Percentiles rank a stretch among this genome's conserved stretches.
Evolutionary conservation across 2,113 vertebrate species (phyloP).

Genomic region (Lasiurus cinereus): DNA sequence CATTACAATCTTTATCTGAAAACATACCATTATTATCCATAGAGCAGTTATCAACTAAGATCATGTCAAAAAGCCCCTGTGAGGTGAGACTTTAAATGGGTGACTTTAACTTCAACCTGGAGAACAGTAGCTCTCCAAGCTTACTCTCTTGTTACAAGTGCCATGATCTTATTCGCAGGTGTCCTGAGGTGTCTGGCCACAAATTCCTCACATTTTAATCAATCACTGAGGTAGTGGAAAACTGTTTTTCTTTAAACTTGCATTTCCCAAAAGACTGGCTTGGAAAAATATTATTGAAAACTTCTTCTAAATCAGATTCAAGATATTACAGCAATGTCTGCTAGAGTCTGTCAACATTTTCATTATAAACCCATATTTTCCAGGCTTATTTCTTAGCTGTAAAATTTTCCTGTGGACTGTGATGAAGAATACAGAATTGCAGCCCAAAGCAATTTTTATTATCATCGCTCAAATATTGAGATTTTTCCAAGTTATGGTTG

Average conservation of each 20-base stretch:
- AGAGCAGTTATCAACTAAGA: fast-evolving
- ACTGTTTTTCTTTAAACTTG: constrained; percentile 57
- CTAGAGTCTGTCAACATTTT: constrained; percentile 86
- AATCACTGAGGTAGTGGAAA: constrained; percentile 54
- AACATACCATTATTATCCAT: background rate
- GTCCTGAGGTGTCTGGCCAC: background rate
- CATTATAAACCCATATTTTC: constrained; percentile 86
- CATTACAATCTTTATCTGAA: background rate
- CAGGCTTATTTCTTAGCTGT: constrained; percentile 83
- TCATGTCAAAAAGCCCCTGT: background rate
- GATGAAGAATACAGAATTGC: constrained; percentile 84
- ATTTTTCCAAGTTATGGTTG: constrained; percentile 81
- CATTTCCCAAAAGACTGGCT: constrained; percentile 75
- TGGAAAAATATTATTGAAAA: constrained; percentile 87
- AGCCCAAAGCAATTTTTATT: constrained; percentile 82
- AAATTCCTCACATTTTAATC: constrained; percentile 64
- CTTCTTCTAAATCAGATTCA: constrained; percentile 87
- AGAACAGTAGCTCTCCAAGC: background rate
- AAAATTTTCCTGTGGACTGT: constrained; percentile 79
- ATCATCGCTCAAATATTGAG: constrained; percentile 82
- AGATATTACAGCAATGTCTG: constrained; percentile 83
- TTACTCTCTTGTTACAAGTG: background rate
- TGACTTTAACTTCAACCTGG: background rate
- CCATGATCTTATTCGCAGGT: constrained; percentile 44
- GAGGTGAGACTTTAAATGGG: background rate